These are phyloP conservation scores for Rhopilema esculentum DNA, from an alignment of 30 jellyfish, hydroid and myxozoan species.

Conservation along the genomic window DNA sequence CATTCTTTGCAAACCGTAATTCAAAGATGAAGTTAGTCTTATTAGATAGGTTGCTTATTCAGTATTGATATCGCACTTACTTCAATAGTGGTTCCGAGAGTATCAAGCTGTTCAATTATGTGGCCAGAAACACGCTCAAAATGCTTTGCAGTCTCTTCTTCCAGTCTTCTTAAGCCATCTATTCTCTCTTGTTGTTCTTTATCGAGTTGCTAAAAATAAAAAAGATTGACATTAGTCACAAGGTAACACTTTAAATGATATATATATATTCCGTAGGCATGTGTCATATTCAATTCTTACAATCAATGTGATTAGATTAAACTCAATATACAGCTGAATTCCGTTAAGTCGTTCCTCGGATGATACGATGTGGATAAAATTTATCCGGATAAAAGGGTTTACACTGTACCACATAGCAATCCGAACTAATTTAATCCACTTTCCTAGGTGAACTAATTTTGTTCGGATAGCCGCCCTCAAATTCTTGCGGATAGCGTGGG, in stretches of 20 bases:
- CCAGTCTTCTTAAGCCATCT: conserved; percentile 42
- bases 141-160: conserved; percentile 69
- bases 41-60: too few relatives aligned
- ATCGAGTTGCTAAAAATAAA: conserved; percentile 18
- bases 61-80: conserved; percentile 21
- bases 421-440: too few relatives aligned
- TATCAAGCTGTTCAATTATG: conserved; percentile 60
- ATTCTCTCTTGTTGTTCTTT: conserved; percentile 50
- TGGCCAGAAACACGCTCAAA: conserved; percentile 53
- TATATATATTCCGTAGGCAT: background rate
- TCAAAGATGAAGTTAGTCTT: too few relatives aligned
- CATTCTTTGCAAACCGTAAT: background rate
- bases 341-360: too few relatives aligned
- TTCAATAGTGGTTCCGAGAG: conserved; percentile 46
- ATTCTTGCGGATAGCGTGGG: too few relatives aligned
- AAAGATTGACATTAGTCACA: background rate
- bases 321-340: too few relatives aligned
- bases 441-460: too few relatives aligned
- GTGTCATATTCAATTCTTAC: background rate
- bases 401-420: too few relatives aligned
- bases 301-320: too few relatives aligned
- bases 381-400: too few relatives aligned
- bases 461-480: too few relatives aligned
- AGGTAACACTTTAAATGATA: background rate
- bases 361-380: too few relatives aligned